phyloP scores from a whole-genome alignment of 2,113 vertebrate species.

The Haemorhous mexicanus region DNA sequence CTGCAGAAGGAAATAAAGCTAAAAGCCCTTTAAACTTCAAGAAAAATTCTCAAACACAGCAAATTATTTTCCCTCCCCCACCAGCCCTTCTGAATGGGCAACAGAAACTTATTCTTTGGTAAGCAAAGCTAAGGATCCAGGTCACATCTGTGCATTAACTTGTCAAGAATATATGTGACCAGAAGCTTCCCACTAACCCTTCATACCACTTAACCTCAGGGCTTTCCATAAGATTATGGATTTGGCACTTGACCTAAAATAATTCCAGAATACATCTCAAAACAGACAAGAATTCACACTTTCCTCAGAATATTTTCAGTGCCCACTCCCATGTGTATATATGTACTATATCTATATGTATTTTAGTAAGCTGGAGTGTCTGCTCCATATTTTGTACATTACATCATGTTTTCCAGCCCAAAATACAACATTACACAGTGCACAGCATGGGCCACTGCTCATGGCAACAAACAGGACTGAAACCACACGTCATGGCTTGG shows the following conservation, averaged over 20 bases:
- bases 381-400: neutral
- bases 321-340: neutral
- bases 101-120: neutral
- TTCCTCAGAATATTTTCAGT: neutral
- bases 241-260: neutral
- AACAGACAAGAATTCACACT: neutral
- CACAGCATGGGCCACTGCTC: neutral
- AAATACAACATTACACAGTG: neutral
- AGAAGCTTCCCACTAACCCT: neutral
- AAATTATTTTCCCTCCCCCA: neutral
- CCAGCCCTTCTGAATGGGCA: neutral
- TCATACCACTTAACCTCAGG: constrained; percentile 25
- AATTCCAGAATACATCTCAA: neutral
- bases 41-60: neutral
- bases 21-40: neutral
- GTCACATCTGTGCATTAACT: constrained; percentile 34
- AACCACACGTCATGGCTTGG: neutral
- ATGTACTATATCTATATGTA: neutral
- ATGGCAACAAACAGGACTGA: neutral
- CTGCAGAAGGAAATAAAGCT: neutral
- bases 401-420: neutral
- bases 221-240: neutral
- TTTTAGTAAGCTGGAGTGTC: neutral
- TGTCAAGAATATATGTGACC: neutral
- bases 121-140: neutral